Evolutionary conservation across 2,797 vertebrate genomes (phyloP).

Genomic region (Myotis findleyi): DNA sequence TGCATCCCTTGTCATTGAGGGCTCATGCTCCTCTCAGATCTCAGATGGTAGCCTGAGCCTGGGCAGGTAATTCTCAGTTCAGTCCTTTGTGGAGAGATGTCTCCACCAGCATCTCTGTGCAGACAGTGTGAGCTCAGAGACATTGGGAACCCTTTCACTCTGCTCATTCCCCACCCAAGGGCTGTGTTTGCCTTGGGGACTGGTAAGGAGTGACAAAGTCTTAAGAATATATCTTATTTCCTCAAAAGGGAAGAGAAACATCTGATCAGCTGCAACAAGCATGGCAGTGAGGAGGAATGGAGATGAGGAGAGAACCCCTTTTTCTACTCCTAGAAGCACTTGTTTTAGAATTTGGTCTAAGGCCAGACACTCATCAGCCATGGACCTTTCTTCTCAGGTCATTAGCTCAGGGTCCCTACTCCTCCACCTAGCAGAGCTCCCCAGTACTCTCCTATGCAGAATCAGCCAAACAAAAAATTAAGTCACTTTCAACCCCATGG

Average conservation of each 20-base stretch:
- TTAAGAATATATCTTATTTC: not conserved
- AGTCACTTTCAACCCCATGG: not conserved
- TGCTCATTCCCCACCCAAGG: not conserved
- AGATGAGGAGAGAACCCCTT: not conserved
- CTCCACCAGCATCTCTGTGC: not conserved
- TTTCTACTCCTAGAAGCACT: not conserved
- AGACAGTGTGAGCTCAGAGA: not conserved
- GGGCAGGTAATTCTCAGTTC: not conserved
- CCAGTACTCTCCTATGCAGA: not conserved
- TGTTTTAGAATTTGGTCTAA: not conserved
- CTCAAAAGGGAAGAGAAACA: not conserved
- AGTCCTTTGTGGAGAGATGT: not conserved
- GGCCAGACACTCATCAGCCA: not conserved
- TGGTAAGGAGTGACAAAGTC: not conserved
- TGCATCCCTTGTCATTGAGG: not conserved
- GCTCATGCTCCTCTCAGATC: not conserved
- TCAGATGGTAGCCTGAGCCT: not conserved
- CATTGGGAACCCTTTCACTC: not conserved
- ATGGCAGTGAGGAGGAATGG: not conserved
- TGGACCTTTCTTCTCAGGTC: not conserved
- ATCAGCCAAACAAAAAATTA: not conserved
- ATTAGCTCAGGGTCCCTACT: not conserved
- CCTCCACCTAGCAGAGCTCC: accelerated
- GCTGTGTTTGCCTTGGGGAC: not conserved
- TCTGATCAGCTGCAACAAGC: not conserved